phyloP scores from a whole-genome alignment of 2,113 vertebrate species.

The Miniopterus natalensis region DNA sequence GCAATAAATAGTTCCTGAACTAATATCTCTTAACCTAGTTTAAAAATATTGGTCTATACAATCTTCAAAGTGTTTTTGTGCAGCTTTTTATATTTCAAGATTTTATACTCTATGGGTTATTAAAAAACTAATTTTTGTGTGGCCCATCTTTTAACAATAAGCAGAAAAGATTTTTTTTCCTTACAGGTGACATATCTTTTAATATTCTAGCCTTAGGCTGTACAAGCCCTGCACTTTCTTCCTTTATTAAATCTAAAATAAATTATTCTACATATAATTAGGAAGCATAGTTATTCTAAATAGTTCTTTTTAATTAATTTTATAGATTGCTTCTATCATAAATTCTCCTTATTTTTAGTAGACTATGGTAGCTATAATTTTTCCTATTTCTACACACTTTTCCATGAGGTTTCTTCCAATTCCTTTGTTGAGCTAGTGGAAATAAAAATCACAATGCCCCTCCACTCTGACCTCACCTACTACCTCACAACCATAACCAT shows the following conservation, averaged over 20 bases:
- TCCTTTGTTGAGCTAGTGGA: background rate
- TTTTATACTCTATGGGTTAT: background rate
- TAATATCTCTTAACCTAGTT: background rate
- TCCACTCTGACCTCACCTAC: background rate
- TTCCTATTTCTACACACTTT: background rate
- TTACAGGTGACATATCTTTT: background rate
- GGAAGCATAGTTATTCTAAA: background rate
- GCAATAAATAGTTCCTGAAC: background rate
- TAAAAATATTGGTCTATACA: background rate
- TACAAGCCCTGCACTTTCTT: background rate
- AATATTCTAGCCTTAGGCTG: background rate
- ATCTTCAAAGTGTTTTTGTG: background rate
- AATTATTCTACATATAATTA: background rate
- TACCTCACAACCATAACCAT: background rate
- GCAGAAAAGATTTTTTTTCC: background rate
- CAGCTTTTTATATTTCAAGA: background rate
- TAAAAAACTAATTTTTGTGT: background rate
- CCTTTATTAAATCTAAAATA: slow-evolving; percentile 12
- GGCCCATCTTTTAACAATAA: background rate
- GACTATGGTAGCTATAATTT: background rate
- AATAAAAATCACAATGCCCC: background rate
- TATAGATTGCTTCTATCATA: background rate
- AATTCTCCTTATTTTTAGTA: background rate
- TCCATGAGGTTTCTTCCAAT: background rate
- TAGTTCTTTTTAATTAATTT: slow-evolving; percentile 16